Base-by-base conservation (phyloP, 2,797 vertebrate genomes). In the Oreochromis grahami region DNA sequence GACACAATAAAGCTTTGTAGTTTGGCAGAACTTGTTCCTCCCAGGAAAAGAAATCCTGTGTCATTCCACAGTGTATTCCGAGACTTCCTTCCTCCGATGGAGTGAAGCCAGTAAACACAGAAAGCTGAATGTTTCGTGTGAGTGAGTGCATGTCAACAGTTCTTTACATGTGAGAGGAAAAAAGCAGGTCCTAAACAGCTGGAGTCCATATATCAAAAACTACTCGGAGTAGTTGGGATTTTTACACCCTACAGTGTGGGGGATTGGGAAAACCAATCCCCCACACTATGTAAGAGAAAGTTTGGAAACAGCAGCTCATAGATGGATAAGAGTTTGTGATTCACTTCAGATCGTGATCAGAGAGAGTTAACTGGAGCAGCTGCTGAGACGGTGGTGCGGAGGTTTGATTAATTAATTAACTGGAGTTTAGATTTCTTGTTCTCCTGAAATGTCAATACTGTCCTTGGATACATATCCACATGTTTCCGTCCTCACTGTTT, bases 21-120 rank as follows among this genome's bases (percentile, higher is more conserved):
- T 86, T 84, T 43, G 43, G 50, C 24, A n/a, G 6, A 19, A 76
- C 50, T 78, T 7, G 1, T 11, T 63, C 12, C 26, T 76, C 21
- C 77, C 5, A 29, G 21, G 56, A 85, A 83, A 80, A 79, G 32
- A 78, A 79, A 76, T 48, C n/a, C 86, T 85, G 65, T 85, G 76
- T 78, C 89, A 77, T 90, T 89, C 91, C 82, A 53, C 78, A 21
- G 88, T 83, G 91, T 87, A 84, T 91, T 91, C 78, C 38, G 21
- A 93, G 80, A 92, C 93, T 95, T 95, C 94, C 94, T 96, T 95
- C 95, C 94, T 92, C 50, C 45, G 55, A 85, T 93, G 93, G 94
- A 79, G 56, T 65, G 68, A 81, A 84, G 91, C 94, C 94, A 93
- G 87, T 85, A 94, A 94, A 94, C 92, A 93, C 91, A 92, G 77